Conservation (phyloP, 2,888 invertebrate genomes). For the Prosopocoilus inquinatus region DNA sequence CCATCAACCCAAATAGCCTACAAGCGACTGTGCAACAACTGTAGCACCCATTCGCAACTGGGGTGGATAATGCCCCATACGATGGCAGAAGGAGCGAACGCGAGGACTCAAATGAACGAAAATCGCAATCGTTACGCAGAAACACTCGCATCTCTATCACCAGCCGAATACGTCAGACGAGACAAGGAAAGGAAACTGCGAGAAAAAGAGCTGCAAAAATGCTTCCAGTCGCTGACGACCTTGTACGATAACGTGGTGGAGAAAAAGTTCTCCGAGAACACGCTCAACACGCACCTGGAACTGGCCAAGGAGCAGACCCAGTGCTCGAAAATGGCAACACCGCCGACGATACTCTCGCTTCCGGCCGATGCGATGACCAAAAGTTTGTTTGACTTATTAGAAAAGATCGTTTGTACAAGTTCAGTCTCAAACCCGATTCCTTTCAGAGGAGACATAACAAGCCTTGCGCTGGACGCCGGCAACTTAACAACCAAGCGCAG, state of each 20-base stretch:
- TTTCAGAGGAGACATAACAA: slow-evolving; percentile 32
- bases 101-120: background rate
- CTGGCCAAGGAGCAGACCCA: slow-evolving; percentile 23
- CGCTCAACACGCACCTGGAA: slow-evolving; percentile 32
- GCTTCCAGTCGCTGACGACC: slow-evolving; percentile 41
- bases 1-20: slow-evolving; percentile 22
- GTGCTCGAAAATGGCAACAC: slow-evolving; percentile 20
- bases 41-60: slow-evolving; percentile 18
- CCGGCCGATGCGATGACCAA: slow-evolving; percentile 24
- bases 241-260: slow-evolving; percentile 35
- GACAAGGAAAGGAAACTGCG: slow-evolving; percentile 39
- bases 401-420: slow-evolving; percentile 27
- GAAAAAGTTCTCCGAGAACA: slow-evolving; percentile 32
- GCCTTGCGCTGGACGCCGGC: slow-evolving; percentile 27
- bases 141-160: slow-evolving; percentile 13
- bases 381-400: slow-evolving; percentile 31
- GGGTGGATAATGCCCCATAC: slow-evolving; percentile 18
- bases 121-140: slow-evolving; percentile 5
- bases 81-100: background rate
- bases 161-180: slow-evolving; percentile 37
- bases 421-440: slow-evolving; percentile 28
- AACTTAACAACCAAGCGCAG: slow-evolving; percentile 18
- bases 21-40: slow-evolving; percentile 15
- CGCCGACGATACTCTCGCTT: slow-evolving; percentile 8
- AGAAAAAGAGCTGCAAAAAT: slow-evolving; percentile 37